phyloP scores from a whole-genome alignment of 1,140 invertebrate species.

The Hyphantria cunea region DNA sequence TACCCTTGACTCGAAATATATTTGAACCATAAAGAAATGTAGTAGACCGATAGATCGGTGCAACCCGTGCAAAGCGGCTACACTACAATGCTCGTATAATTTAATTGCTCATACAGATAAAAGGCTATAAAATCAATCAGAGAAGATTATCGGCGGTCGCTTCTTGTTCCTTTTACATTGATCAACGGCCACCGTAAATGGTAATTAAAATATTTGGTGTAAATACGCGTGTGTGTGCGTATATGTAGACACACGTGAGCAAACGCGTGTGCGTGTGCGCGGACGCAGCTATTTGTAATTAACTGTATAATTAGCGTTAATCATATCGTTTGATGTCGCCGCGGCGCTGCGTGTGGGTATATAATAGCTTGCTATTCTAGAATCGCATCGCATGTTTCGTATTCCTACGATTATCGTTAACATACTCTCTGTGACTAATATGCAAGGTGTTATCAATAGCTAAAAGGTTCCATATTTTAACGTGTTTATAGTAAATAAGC shows the following conservation, averaged over 20 bases:
- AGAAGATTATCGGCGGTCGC: background rate
- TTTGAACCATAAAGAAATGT: too few relatives aligned
- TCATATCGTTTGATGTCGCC: slow-evolving; percentile 27
- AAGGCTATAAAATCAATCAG: slow-evolving; percentile 9
- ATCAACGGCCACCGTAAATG: slow-evolving; percentile 17
- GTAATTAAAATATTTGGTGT: slow-evolving; percentile 29
- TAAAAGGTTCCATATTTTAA: too few relatives aligned
- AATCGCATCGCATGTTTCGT: too few relatives aligned
- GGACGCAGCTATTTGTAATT: slow-evolving; percentile 9
- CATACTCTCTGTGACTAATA: background rate
- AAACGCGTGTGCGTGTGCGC: background rate
- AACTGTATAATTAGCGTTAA: slow-evolving; percentile 21
- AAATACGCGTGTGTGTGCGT: background rate
- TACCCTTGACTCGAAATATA: too few relatives aligned
- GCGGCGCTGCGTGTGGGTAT: slow-evolving; percentile 17
- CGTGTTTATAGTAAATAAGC: too few relatives aligned
- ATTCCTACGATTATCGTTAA: too few relatives aligned
- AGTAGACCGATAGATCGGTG: background rate
- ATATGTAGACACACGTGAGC: background rate
- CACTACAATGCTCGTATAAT: too few relatives aligned
- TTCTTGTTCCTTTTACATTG: background rate
- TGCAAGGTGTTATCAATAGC: too few relatives aligned
- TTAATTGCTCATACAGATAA: slow-evolving; percentile 1
- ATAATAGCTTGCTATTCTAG: background rate
- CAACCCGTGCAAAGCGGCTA: background rate